Evolutionary conservation across 2,888 invertebrate species (phyloP), one percentile per base, ranked within the genome.

Genomic region (Iphiclides podalirius): DNA sequence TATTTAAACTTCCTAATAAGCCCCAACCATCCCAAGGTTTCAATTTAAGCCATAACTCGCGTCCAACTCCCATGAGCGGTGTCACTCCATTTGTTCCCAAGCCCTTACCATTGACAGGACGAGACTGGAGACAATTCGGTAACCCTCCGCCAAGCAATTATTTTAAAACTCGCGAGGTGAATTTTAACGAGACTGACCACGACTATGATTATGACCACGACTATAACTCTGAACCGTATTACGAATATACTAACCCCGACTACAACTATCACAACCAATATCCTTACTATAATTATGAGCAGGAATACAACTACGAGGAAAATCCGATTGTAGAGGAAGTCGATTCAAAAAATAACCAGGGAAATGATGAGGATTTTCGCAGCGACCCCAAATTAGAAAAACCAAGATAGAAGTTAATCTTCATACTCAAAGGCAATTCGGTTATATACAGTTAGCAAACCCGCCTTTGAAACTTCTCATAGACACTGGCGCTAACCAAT

Each of bases 401-500:
- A 28, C 34, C 14, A 33, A 13, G 9, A 41, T 47, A 33, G 40
- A 40, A 14, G 8, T 47, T 8, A 47, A 47, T 34, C 9, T 14
- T 11, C 36, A 34, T 8, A 40, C 9, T 8, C 31, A 47, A 15
- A 16, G 40, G 26, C 40, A 47, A 26, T 9, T 41, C 4, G 26
- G 17, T 9, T 48, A 37, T 17, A 42, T 42, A 4, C 48, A 31
- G n/a, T n/a, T 37, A 37, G 20, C n/a, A 4, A n/a, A 37, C n/a
- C 37, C 16, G 9, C 14, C 17, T 4, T 12, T 34, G 2, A 37
- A 37, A 11, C 17, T 20, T 2, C 4, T 34, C 1, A 34, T 34
- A 11, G 34, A 34, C 13, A 34, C 34, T 4, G 28, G n/a, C n/a
- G 28, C 28, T n/a, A 28, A 28, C 7, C 28, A 28, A 28, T 28